Conservation (phyloP, 2,113 vertebrate genomes). For the Pantherophis guttatus region DNA sequence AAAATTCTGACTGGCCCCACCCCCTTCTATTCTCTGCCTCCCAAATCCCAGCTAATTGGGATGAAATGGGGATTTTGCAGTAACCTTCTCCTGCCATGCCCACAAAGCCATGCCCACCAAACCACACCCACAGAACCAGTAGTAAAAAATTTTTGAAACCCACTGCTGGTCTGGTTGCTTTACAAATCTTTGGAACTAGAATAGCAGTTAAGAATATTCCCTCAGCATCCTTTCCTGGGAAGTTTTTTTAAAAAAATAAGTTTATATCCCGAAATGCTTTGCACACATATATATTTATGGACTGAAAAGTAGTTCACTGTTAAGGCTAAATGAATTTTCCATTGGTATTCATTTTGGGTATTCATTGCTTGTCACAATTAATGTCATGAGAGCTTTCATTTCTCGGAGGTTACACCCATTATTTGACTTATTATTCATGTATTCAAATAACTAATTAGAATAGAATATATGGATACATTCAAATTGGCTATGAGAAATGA, state of each 20-base stretch:
- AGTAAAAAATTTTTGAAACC: too few species aligned
- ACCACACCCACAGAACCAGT: too few species aligned
- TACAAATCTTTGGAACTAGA: neutral
- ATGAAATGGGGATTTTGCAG: too few species aligned
- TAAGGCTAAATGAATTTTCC: neutral
- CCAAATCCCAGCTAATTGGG: too few species aligned
- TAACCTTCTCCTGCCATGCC: too few species aligned
- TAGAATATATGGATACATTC: constrained; percentile 16
- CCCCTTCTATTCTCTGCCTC: too few species aligned
- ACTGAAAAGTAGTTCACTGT: neutral
- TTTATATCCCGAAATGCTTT: neutral
- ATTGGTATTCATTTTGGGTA: constrained; percentile 28
- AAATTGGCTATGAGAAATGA: constrained; percentile 25
- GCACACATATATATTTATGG: neutral
- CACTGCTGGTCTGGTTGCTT: neutral
- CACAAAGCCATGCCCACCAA: too few species aligned
- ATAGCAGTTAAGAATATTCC: neutral
- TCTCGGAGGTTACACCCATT: constrained; percentile 12
- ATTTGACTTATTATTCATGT: constrained; percentile 19
- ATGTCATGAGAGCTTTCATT: neutral
- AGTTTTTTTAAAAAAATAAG: neutral
- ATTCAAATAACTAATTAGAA: constrained; percentile 40
- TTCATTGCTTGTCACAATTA: neutral
- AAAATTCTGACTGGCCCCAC: too few species aligned
- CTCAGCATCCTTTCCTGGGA: neutral